Evolutionary conservation across 2,888 invertebrate genomes (phyloP).

Genomic region (Diarsia brunnea): DNA sequence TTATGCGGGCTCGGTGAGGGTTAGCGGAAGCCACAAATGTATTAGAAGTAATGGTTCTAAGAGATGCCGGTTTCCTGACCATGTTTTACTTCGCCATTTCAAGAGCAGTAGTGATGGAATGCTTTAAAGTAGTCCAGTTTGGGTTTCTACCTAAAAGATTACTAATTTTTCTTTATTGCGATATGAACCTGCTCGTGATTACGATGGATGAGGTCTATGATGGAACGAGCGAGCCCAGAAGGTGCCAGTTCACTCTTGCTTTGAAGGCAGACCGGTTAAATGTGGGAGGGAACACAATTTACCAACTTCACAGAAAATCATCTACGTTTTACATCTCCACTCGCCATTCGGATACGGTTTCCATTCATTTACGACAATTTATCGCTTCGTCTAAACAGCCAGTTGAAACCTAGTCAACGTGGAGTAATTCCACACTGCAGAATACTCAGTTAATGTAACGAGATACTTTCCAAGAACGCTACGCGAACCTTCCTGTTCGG

Average conservation of each 20-base stretch:
- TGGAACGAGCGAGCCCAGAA: no score
- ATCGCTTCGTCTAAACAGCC: neutral
- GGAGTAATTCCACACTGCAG: neutral
- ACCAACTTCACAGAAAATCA: neutral
- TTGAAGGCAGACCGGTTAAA: no score
- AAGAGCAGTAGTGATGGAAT: neutral
- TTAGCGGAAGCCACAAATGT: neutral
- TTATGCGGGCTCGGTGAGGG: neutral
- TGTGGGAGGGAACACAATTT: no score
- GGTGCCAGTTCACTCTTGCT: no score
- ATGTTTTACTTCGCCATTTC: neutral
- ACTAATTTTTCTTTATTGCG: neutral
- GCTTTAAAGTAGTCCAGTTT: neutral
- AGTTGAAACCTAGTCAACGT: constrained; percentile 3
- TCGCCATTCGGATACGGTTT: neutral
- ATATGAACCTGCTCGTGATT: no score
- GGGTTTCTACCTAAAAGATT: neutral
- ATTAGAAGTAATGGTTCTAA: no score
- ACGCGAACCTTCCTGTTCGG: constrained; percentile 10
- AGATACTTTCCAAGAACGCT: constrained; percentile 13
- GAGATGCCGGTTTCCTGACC: neutral
- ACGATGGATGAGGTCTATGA: no score
- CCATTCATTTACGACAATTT: neutral
- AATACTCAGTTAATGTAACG: constrained; percentile 1
- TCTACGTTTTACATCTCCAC: neutral